These are phyloP conservation scores for Smittia aterrima DNA, from an alignment of 2,888 invertebrate genomes.

Conservation along the genomic window DNA sequence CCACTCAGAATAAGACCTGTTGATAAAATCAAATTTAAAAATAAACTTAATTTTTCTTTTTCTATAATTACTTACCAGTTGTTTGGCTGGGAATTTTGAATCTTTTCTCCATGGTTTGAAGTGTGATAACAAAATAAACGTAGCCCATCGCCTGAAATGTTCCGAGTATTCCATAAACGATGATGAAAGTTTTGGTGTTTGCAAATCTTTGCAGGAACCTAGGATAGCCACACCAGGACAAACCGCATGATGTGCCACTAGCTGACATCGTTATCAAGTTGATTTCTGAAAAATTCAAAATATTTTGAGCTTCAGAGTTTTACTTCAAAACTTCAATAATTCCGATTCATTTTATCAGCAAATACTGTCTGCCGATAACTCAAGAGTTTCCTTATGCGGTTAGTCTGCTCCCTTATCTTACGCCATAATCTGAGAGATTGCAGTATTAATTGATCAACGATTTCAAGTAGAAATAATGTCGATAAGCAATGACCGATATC, in stretches of 20 bases:
- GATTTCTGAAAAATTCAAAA: slow-evolving; percentile 3
- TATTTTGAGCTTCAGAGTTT: not conserved
- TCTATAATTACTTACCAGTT: slow-evolving; percentile 56
- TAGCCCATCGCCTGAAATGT: slow-evolving; percentile 66
- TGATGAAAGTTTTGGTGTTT: slow-evolving; percentile 60
- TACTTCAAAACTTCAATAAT: not conserved
- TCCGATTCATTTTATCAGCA: not conserved
- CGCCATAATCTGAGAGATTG: no score
- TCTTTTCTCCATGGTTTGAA: slow-evolving; percentile 66
- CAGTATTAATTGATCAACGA: no score
- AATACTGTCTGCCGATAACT: not conserved
- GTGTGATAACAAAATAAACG: slow-evolving; percentile 63
- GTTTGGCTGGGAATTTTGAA: slow-evolving; percentile 68
- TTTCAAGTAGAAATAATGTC: no score
- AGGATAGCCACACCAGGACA: slow-evolving; percentile 58
- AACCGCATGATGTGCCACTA: slow-evolving; percentile 54
- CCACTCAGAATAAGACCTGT: slow-evolving; percentile 65
- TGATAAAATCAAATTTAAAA: no score
- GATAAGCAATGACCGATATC: no score
- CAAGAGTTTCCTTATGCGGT: not conserved
- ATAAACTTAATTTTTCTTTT: not conserved
- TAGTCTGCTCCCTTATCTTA: not conserved
- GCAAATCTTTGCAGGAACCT: slow-evolving; percentile 61
- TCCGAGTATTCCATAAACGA: slow-evolving; percentile 63
- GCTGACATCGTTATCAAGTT: not conserved